phyloP scores from a whole-genome alignment of 1,140 invertebrate genomes.

The Drosophila pectinifera region DNA sequence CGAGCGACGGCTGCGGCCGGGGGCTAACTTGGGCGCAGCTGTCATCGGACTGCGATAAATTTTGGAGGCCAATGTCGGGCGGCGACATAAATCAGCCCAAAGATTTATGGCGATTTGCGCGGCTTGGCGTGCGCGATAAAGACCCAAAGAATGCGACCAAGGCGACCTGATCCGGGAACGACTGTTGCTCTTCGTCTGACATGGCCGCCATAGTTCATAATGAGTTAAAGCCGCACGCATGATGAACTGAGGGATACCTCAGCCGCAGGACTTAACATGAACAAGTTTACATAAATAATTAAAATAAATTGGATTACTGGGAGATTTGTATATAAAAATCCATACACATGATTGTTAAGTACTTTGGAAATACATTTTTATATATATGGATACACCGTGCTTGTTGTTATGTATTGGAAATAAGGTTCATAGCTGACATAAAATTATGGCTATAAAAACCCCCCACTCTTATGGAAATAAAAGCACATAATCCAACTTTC shows the following conservation, averaged over 20 bases:
- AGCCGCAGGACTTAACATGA: not conserved
- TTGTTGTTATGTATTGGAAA: too few species aligned
- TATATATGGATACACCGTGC: too few species aligned
- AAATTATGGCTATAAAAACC: too few species aligned
- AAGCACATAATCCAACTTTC: not conserved
- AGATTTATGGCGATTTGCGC: constrained; percentile 83
- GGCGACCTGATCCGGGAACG: constrained; percentile 29
- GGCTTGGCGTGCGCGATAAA: constrained; percentile 75
- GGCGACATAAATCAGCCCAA: constrained; percentile 81
- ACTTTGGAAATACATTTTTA: too few species aligned
- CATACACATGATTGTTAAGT: too few species aligned
- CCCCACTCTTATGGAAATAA: too few species aligned
- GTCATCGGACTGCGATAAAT: constrained; percentile 77
- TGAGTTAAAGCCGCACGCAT: constrained; percentile 12
- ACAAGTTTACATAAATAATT: not conserved
- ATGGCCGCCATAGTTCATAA: constrained; percentile 47
- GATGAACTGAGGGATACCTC: constrained; percentile 5
- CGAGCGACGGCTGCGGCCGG: constrained; percentile 42
- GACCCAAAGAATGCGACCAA: constrained; percentile 47
- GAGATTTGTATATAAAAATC: too few species aligned
- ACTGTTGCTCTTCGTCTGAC: constrained; percentile 42
- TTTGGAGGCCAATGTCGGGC: constrained; percentile 78
- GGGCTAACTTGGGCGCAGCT: constrained; percentile 55
- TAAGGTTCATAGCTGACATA: too few species aligned
- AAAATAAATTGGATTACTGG: not conserved